A percentile compares a stretch with the other conserved stretches of the same genome.
Conservation (phyloP, 2,113 vertebrate genomes). For the Anolis carolinensis region DNA sequence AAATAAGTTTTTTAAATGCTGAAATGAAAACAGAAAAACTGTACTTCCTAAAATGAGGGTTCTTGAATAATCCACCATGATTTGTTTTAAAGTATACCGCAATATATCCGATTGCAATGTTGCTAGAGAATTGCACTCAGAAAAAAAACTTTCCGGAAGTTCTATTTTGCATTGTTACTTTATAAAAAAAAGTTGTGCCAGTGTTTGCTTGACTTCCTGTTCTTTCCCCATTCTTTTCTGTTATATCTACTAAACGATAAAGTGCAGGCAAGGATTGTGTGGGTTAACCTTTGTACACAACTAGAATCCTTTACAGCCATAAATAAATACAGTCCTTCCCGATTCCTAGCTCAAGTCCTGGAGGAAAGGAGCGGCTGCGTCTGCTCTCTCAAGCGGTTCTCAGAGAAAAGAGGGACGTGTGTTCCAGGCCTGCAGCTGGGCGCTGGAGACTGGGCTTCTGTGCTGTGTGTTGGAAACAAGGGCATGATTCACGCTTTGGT, state of each 20-base stretch:
- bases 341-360: too few relatives aligned
- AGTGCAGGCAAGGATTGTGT: neutral
- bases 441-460: neutral
- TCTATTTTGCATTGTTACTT: neutral
- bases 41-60: too few relatives aligned
- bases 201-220: neutral
- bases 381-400: neutral
- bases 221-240: neutral
- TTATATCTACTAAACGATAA: neutral
- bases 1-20: neutral
- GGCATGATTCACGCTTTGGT: neutral
- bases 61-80: neutral
- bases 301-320: neutral
- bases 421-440: neutral
- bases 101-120: too few relatives aligned
- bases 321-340: neutral
- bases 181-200: neutral
- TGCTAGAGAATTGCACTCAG: too few relatives aligned
- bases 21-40: neutral
- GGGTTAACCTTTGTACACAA: neutral
- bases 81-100: neutral
- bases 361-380: neutral
- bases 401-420: neutral
- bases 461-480: neutral
- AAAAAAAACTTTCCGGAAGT: too few relatives aligned